Base-by-base conservation (phyloP, 2,888 invertebrate genomes). In the Drosophila rellima region DNA sequence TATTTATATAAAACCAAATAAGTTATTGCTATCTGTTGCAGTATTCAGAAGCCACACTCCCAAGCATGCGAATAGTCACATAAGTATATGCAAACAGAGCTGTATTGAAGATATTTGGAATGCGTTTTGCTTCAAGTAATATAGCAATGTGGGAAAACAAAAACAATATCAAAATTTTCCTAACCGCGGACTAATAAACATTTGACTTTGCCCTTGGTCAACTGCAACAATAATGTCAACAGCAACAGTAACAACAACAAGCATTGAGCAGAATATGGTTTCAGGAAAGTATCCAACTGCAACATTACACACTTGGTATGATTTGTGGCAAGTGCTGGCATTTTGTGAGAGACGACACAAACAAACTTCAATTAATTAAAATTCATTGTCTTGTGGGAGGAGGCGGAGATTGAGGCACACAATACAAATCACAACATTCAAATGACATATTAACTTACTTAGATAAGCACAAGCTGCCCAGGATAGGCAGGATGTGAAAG, bases 361-460 rank as follows among this genome's bases (percentile, higher is more conserved):
- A 74, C 67, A 78, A 74, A 62, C 72, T 87, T 87, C 77, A 89
- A 83, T 89, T 83, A 83, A 83, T 83, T 83, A 84, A 87, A 89
- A 87, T 83, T 81, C 89, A 89, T 87, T 84, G 82, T 64, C 48
- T 42, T 42, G 50, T 40, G 37, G n/a, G 13, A n/a, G 29, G n/a
- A 17, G 31, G 23, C 42, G 39, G 40, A 20, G 18, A 26, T 33
- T 61, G 40, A 52, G 48, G 45, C 51, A 45, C 35, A 52, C 55
- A 63, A 45, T 31, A 52, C 55, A 63, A 77, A 80, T 74, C 72
- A 77, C 72, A 74, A 66, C 79, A 83, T 87, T 78, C 72, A 78
- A 89, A 89, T 83, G 89, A 70, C 85, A 84, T 87, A 89, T 83
- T 83, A 83, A 83, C 83, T 87, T 84, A 74, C 83, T 87, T 73